Conservation (phyloP, 2,888 invertebrate genomes). For the Acanthoscelides obtectus region DNA sequence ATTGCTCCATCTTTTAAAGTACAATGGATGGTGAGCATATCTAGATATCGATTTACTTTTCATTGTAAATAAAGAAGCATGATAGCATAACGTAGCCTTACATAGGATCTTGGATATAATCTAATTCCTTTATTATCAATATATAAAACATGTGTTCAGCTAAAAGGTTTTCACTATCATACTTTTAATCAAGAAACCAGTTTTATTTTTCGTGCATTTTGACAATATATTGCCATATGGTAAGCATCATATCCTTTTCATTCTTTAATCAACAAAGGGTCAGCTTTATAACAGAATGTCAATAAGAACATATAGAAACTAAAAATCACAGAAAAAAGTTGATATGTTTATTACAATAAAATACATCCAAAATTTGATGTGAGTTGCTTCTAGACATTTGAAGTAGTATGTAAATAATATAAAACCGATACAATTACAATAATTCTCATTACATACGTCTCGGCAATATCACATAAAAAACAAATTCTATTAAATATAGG, state of each 20-base stretch:
- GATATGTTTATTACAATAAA: neutral
- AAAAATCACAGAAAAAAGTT: no score
- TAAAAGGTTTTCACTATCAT: no score
- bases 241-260: no score
- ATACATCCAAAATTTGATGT: neutral
- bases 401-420: neutral
- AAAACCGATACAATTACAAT: neutral
- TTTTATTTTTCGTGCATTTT: no score
- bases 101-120: no score
- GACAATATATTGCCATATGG: no score
- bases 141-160: neutral
- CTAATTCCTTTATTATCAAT: no score
- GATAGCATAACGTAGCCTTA: no score
- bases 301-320: neutral
- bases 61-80: neutral
- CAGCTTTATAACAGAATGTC: neutral
- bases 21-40: neutral
- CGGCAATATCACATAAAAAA: neutral
- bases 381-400: neutral
- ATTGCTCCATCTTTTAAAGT: neutral
- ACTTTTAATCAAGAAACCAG: no score
- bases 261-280: no score
- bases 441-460: neutral
- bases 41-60: neutral
- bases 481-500: neutral